These are phyloP conservation scores for Scyliorhinus canicula DNA, from an alignment of 2,797 vertebrate genomes.

Conservation along the genomic window DNA sequence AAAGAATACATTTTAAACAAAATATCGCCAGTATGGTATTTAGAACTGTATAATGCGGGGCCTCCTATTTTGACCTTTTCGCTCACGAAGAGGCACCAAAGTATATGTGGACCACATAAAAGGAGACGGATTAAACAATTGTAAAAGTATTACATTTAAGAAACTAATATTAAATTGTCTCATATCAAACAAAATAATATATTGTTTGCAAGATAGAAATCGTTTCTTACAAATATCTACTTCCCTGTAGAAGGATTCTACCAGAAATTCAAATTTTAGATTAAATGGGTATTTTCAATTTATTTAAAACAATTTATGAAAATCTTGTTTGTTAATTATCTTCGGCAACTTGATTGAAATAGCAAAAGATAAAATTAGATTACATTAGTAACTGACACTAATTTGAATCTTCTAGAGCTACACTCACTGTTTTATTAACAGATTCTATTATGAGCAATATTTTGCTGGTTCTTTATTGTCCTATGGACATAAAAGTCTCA, in stretches of 20 bases:
- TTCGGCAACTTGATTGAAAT: not conserved
- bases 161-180: not conserved
- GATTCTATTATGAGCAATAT: not conserved
- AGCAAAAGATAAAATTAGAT: not conserved
- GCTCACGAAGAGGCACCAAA: not conserved
- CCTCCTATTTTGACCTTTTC: not conserved
- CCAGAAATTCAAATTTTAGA: not conserved
- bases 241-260: not conserved
- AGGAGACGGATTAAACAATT: not conserved
- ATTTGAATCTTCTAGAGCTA: not conserved
- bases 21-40: not conserved
- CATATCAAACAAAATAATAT: not conserved
- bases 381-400: not conserved
- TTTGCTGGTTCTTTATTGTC: not conserved
- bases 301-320: not conserved
- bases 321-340: not conserved
- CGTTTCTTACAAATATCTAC: not conserved
- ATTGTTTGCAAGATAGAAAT: not conserved
- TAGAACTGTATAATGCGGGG: not conserved
- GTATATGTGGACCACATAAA: not conserved
- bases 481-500: not conserved
- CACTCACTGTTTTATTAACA: not conserved
- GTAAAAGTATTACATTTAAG: not conserved
- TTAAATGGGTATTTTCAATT: not conserved
- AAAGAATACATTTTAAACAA: not conserved